These are phyloP conservation scores for Oryzias curvinotus DNA, from an alignment of 2,113 vertebrate genomes.

Conservation along the genomic window DNA sequence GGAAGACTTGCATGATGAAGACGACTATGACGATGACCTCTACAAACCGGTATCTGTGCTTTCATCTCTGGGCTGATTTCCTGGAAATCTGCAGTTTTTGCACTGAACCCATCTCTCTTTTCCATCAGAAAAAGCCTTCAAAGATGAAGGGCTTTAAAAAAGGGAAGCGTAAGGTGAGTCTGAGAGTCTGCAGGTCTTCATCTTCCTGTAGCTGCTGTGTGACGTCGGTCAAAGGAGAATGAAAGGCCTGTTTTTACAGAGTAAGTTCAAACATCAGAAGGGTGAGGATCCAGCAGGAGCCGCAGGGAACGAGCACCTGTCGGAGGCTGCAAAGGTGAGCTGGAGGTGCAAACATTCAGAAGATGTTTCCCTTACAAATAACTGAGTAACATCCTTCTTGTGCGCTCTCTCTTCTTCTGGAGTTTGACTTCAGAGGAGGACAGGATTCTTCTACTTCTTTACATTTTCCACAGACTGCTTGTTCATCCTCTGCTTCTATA, in stretches of 20 bases:
- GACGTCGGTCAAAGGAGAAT: not conserved
- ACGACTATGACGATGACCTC: constrained; percentile 20
- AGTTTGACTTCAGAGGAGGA: no score
- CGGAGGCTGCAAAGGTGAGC: constrained; percentile 73
- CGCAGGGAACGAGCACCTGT: constrained; percentile 49
- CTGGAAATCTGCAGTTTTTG: not conserved
- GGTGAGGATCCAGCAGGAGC: constrained; percentile 48
- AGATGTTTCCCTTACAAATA: not conserved
- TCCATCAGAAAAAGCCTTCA: constrained; percentile 47
- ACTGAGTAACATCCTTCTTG: not conserved
- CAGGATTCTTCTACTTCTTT: no score
- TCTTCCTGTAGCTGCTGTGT: not conserved
- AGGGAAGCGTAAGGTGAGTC: constrained; percentile 50
- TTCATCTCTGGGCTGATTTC: not conserved
- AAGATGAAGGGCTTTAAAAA: constrained; percentile 50
- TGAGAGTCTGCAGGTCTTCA: no score
- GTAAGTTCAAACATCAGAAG: constrained; percentile 14
- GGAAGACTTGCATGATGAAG: constrained; percentile 1
- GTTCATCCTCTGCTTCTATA: no score
- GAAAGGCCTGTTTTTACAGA: constrained; percentile 15
- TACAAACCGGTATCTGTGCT: constrained; percentile 44
- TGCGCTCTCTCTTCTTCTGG: not conserved
- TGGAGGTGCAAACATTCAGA: fast-evolving
- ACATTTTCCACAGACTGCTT: no score
- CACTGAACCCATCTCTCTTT: not conserved